Percentiles rank a stretch among this genome's conserved stretches.
Conservation (phyloP, 2,888 invertebrate genomes). For the Hirtodrosophila cameraria region DNA sequence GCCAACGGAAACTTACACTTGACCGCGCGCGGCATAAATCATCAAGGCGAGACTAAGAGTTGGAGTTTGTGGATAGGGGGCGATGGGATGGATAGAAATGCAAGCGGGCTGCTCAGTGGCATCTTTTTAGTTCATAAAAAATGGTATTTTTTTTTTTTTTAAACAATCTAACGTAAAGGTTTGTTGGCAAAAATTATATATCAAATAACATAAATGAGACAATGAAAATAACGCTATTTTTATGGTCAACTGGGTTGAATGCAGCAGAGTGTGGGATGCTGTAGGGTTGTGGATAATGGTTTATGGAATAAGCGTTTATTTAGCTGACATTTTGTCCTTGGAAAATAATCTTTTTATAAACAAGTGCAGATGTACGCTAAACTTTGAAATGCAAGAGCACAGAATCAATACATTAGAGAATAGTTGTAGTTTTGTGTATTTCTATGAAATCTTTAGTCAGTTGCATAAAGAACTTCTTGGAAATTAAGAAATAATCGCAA, state of each 20-base stretch:
- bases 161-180: slow-evolving; percentile 56
- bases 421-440: too few species aligned
- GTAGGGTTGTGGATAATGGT: neutral
- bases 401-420: too few species aligned
- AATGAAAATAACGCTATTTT: slow-evolving; percentile 47
- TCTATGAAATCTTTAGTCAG: too few species aligned
- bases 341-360: too few species aligned
- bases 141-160: slow-evolving; percentile 20
- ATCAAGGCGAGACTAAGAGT: slow-evolving; percentile 36
- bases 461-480: too few species aligned
- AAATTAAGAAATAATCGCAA: too few species aligned
- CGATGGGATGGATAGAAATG: neutral
- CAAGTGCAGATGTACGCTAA: too few species aligned
- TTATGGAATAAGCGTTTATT: neutral
- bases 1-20: slow-evolving; percentile 73
- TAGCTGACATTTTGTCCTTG: neutral
- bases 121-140: slow-evolving; percentile 60
- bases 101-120: slow-evolving; percentile 32
- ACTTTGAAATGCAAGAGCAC: too few species aligned
- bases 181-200: slow-evolving; percentile 64
- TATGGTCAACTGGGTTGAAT: slow-evolving; percentile 8
- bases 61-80: slow-evolving; percentile 6
- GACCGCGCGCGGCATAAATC: slow-evolving; percentile 77
- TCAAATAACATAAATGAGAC: slow-evolving; percentile 76
- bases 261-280: neutral